Conservation (phyloP, 2,888 invertebrate genomes). For the Platynereis dumerilii region DNA sequence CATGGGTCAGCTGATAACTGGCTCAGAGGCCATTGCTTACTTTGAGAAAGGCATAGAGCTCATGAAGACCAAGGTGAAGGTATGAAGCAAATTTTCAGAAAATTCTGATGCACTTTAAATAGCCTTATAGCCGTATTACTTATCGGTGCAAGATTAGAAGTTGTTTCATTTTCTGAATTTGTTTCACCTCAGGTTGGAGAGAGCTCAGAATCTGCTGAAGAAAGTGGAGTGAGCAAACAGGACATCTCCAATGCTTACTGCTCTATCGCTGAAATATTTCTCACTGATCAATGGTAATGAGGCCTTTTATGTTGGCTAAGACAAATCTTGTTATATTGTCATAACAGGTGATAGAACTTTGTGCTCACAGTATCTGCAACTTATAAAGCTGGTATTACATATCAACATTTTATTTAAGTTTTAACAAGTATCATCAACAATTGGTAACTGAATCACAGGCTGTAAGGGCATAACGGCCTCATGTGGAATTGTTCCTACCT, state of each 20-base stretch:
- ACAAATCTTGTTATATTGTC: too few relatives aligned
- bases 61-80: conserved; percentile 47
- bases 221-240: conserved; percentile 38
- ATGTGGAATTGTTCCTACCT: too few relatives aligned
- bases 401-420: too few relatives aligned
- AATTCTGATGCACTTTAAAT: not conserved
- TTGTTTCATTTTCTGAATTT: too few relatives aligned
- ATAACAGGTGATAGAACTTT: too few relatives aligned
- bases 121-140: not conserved
- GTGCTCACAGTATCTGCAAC: too few relatives aligned
- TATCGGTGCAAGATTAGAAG: too few relatives aligned
- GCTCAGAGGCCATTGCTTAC: conserved; percentile 59
- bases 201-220: conserved; percentile 25
- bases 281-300: conserved; percentile 64
- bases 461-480: too few relatives aligned
- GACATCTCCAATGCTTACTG: conserved; percentile 63
- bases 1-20: conserved; percentile 63
- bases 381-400: too few relatives aligned
- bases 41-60: conserved; percentile 64
- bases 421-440: too few relatives aligned
- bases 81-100: not conserved
- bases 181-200: not conserved
- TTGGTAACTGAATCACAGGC: too few relatives aligned
- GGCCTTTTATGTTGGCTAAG: not conserved
- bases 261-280: conserved; percentile 64